These are phyloP conservation scores for Drosophila tripunctata DNA, from an alignment of 2,888 invertebrate species.

Conservation along the genomic window DNA sequence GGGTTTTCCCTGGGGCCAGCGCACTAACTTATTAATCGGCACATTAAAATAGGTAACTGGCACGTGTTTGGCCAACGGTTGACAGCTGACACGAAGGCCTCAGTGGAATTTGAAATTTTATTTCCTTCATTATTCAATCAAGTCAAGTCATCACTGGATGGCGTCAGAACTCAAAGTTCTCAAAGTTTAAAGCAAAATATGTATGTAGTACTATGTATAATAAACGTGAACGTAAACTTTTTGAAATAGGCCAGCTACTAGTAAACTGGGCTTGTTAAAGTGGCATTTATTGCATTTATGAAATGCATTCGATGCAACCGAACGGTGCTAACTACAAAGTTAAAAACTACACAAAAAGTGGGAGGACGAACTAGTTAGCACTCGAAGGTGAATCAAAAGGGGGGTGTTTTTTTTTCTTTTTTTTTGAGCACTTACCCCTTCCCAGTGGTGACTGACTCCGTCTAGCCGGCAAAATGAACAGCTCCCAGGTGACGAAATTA, in stretches of 20 bases:
- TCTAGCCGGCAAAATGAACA: slow-evolving; percentile 15
- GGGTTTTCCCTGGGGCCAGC: not conserved
- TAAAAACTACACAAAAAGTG: slow-evolving; percentile 9
- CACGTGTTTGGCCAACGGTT: slow-evolving; percentile 15
- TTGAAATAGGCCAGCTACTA: not conserved
- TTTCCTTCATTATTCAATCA: slow-evolving; percentile 11
- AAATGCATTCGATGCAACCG: slow-evolving; percentile 19
- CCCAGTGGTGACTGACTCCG: slow-evolving; percentile 12
- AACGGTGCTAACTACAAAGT: slow-evolving; percentile 44
- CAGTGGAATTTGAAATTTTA: slow-evolving; percentile 12
- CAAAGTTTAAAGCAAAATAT: too few species aligned
- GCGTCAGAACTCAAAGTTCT: not conserved
- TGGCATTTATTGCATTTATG: slow-evolving; percentile 18
- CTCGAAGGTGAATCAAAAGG: slow-evolving; percentile 13
- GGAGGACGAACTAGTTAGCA: slow-evolving; percentile 64
- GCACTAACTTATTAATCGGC: slow-evolving; percentile 21
- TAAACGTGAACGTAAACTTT: not conserved
- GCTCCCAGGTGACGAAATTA: slow-evolving; percentile 55
- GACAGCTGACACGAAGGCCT: slow-evolving; percentile 30
- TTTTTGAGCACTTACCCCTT: slow-evolving; percentile 38
- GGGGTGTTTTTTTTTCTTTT: too few species aligned
- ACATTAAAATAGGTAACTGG: slow-evolving; percentile 6
- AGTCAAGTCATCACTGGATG: not conserved
- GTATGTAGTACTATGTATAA: not conserved
- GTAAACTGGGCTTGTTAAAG: slow-evolving; percentile 20